phyloP scores from a whole-genome alignment of 2,888 invertebrate genomes.

The Erannis defoliaria region DNA sequence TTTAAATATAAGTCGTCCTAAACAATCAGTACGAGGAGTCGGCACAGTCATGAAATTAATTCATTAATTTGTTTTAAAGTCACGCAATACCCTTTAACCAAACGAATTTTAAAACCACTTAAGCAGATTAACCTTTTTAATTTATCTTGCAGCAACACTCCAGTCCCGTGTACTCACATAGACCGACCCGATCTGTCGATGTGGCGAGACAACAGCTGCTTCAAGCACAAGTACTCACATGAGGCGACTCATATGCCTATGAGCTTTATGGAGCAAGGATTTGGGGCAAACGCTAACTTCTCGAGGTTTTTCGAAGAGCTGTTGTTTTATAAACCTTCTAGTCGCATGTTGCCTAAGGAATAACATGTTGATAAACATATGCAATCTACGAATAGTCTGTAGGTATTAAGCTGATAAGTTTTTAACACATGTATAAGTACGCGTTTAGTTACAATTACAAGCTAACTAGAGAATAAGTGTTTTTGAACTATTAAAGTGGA shows the following conservation, averaged over 20 bases:
- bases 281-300: conserved; percentile 37
- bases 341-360: conserved; percentile 11
- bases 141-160: conserved; percentile 61
- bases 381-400: no score
- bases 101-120: conserved; percentile 15
- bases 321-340: conserved; percentile 36
- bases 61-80: background rate
- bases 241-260: conserved; percentile 40
- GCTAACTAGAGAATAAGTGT: no score
- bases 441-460: no score
- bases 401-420: no score
- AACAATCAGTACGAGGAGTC: background rate
- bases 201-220: conserved; percentile 66
- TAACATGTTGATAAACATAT: no score
- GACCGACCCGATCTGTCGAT: conserved; percentile 57
- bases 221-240: conserved; percentile 45
- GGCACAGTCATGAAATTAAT: conserved; percentile 2
- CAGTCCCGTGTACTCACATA: conserved; percentile 61
- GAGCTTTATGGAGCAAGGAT: conserved; percentile 39
- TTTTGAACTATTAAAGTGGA: no score
- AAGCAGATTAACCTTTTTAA: conserved; percentile 20
- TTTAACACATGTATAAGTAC: no score
- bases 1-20: background rate
- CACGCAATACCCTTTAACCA: conserved; percentile 19
- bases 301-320: conserved; percentile 51